Evolutionary conservation across 2,888 invertebrate genomes (phyloP).

Genomic region (Meteorus colon): DNA sequence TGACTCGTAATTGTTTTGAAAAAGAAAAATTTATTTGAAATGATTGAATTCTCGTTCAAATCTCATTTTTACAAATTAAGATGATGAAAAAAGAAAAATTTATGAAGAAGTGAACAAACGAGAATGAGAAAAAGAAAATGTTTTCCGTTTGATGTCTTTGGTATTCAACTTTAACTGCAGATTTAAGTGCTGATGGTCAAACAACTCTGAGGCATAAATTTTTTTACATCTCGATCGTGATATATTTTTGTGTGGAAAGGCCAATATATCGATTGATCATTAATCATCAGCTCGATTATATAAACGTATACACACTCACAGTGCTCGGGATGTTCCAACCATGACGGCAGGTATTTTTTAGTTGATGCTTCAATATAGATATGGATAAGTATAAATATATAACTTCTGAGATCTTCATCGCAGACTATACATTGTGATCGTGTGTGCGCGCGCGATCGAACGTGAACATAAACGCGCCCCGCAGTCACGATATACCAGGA

Average conservation of each 20-base stretch:
- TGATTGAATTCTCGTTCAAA: too few species aligned
- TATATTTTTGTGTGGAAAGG: constrained; percentile 43
- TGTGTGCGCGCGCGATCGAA: constrained; percentile 31
- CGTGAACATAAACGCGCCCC: constrained; percentile 29
- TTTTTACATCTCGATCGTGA: background rate
- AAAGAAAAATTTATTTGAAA: too few species aligned
- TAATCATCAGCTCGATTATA: constrained; percentile 52
- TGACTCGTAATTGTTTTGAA: too few species aligned
- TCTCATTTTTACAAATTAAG: too few species aligned
- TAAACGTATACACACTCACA: constrained; percentile 43
- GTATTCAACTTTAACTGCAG: too few species aligned
- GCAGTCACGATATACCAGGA: constrained; percentile 24
- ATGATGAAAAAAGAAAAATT: too few species aligned
- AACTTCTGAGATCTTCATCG: constrained; percentile 52
- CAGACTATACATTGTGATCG: constrained; percentile 10
- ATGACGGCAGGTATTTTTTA: constrained; percentile 53
- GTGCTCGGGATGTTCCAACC: constrained; percentile 41
- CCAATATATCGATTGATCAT: constrained; percentile 49
- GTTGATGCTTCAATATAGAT: constrained; percentile 32
- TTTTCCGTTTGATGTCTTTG: too few species aligned
- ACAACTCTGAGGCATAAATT: background rate
- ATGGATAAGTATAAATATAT: constrained; percentile 33
- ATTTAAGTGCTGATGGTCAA: too few species aligned
- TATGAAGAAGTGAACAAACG: too few species aligned
- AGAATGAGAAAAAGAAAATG: too few species aligned